Base-by-base conservation (phyloP, 1,140 invertebrate species). In the Latrodectus geometricus region DNA sequence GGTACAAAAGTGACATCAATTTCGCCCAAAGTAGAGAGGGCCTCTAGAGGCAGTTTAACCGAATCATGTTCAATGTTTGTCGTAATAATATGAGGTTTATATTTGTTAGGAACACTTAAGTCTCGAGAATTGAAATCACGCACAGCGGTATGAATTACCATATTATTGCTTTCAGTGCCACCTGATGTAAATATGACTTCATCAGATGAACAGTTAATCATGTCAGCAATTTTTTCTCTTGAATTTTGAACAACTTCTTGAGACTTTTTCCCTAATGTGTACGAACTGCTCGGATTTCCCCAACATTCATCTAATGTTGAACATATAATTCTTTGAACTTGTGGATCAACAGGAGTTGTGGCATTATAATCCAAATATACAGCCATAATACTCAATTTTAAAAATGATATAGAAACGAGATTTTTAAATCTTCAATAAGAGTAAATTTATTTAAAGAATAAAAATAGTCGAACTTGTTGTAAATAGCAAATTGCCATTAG, bases 171-270 rank as follows among this genome's bases (percentile, higher is more conserved):
- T 92, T 94, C 94, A 69, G 94, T 94, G 76, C 94, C 94, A 68
- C 94, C 94, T 86, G 93, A 94, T 68, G 92, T 93, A 89, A 94
- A 94, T 50, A 94, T 89, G 52, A 94, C 93, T 87, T 93, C 92
- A 89, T 88, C 74, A 86, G 87, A 88, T 8, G 89, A 88, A 8
- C 91, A 90, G 61, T 90, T 90, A 50, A 94, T 90, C 92, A 93
- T 92, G 77, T 88, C 54, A 21, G 93, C 93, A 52, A 94, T 90
- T 85, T 91, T 81, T 68, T 85, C 15, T 82, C 93, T 88, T 49
- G 93, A 91, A 85, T 89, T 86, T 52, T 92, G 90, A 54, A 94
- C 91, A 0, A 90, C 88, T 8, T 77, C 49, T 88, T 92, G 92
- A 0, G 93, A 93, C 56, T 88, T 85, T 50, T 76, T 77, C 87